These are phyloP conservation scores for Crotalus viridis DNA, from an alignment of 2,113 vertebrate genomes.

Conservation along the genomic window DNA sequence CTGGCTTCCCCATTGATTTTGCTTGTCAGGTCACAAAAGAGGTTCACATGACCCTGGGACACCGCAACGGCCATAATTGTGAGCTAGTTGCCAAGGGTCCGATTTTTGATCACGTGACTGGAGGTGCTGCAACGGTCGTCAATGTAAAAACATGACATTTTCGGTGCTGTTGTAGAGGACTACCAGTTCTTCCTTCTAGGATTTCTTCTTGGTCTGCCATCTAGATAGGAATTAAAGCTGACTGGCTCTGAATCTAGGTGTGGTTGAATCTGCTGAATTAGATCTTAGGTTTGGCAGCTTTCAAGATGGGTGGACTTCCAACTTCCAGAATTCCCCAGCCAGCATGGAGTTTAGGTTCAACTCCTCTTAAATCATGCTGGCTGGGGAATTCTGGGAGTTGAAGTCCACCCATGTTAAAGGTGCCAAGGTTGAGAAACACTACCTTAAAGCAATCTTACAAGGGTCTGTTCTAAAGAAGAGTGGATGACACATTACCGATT, in stretches of 20 bases:
- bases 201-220: neutral
- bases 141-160: neutral
- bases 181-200: neutral
- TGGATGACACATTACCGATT: neutral
- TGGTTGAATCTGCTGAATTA: neutral
- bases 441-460: neutral
- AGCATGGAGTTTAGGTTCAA: neutral
- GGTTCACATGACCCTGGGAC: neutral
- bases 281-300: neutral
- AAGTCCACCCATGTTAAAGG: neutral
- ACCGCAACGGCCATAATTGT: neutral
- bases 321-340: neutral
- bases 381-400: neutral
- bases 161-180: neutral
- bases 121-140: neutral
- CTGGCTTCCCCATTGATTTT: neutral
- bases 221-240: neutral
- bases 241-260: neutral
- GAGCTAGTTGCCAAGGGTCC: neutral
- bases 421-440: neutral
- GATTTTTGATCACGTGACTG: too few species aligned
- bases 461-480: neutral
- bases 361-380: neutral
- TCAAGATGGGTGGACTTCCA: neutral
- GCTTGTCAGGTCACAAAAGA: fast-evolving